Conservation (phyloP, 1,140 invertebrate species). For the Lepidurus arcticus region DNA sequence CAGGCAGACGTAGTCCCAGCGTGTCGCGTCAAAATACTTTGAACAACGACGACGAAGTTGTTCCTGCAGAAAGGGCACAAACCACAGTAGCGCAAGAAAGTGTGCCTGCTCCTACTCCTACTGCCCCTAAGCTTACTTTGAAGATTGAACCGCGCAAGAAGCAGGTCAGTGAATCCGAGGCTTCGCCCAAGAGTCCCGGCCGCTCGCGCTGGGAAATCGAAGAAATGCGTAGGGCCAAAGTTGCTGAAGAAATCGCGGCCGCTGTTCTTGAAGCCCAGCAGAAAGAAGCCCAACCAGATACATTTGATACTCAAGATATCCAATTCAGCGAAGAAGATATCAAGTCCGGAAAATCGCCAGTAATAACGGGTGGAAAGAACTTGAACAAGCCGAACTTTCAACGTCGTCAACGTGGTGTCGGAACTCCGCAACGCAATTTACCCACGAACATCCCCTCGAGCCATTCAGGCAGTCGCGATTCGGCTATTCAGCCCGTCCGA, state of each 20-base stretch:
- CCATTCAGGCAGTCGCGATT: slow-evolving; percentile 23
- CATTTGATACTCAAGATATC: neutral
- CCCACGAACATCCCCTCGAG: slow-evolving; percentile 11
- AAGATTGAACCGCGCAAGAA: slow-evolving; percentile 26
- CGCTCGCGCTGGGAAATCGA: slow-evolving; percentile 32
- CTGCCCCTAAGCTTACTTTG: neutral
- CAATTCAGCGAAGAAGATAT: neutral
- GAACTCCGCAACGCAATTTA: slow-evolving; percentile 10
- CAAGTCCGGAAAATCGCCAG: neutral
- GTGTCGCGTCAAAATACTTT: slow-evolving; percentile 30
- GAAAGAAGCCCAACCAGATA: neutral
- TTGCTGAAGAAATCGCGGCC: neutral
- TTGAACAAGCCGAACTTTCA: neutral
- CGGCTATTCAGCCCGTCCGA: neutral
- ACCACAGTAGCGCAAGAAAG: neutral
- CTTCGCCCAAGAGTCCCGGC: slow-evolving; percentile 27
- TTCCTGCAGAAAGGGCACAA: slow-evolving; percentile 34
- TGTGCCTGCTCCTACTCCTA: neutral
- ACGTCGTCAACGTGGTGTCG: slow-evolving; percentile 26
- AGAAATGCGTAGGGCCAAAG: slow-evolving; percentile 23
- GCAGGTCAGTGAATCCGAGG: neutral
- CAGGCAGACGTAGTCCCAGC: slow-evolving; percentile 48
- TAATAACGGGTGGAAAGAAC: neutral
- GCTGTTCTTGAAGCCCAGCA: neutral
- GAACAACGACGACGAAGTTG: neutral